These are phyloP conservation scores for Atta texana DNA, from an alignment of 1,140 invertebrate genomes.

Conservation along the genomic window DNA sequence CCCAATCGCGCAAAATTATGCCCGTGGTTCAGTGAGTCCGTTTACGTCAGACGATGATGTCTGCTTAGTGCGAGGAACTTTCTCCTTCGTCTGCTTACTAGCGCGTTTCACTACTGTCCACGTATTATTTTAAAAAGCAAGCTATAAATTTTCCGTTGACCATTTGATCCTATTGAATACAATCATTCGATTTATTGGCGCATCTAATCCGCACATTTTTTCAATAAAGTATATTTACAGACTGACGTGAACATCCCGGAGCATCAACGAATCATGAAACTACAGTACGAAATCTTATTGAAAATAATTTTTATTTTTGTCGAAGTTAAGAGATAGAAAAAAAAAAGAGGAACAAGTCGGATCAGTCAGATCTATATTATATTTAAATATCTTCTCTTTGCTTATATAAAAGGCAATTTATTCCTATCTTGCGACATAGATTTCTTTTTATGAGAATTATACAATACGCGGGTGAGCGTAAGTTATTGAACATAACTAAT, in stretches of 20 bases:
- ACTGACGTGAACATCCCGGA: not conserved
- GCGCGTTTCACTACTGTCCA: not conserved
- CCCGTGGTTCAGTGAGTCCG: not conserved
- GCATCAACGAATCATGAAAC: not conserved
- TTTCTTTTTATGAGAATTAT: slow-evolving; percentile 22
- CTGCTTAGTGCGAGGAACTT: not conserved
- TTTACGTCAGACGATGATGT: slow-evolving; percentile 30
- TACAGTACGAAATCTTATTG: not conserved
- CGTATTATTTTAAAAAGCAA: not conserved
- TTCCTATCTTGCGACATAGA: not conserved
- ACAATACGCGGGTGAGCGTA: not conserved
- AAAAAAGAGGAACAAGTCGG: not conserved
- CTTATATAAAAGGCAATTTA: slow-evolving; percentile 3
- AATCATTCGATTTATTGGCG: slow-evolving; percentile 14
- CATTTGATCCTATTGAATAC: not conserved
- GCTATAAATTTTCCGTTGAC: not conserved
- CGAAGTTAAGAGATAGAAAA: not conserved
- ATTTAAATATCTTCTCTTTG: not conserved
- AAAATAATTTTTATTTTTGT: slow-evolving; percentile 20
- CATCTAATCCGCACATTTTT: not conserved
- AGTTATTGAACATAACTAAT: not conserved
- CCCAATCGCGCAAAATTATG: slow-evolving; percentile 22
- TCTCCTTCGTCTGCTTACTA: slow-evolving; percentile 2
- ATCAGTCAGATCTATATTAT: not conserved
- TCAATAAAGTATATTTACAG: not conserved